These are phyloP conservation scores for Liparis tanakae DNA, from an alignment of 2,797 vertebrate genomes.

Conservation along the genomic window DNA sequence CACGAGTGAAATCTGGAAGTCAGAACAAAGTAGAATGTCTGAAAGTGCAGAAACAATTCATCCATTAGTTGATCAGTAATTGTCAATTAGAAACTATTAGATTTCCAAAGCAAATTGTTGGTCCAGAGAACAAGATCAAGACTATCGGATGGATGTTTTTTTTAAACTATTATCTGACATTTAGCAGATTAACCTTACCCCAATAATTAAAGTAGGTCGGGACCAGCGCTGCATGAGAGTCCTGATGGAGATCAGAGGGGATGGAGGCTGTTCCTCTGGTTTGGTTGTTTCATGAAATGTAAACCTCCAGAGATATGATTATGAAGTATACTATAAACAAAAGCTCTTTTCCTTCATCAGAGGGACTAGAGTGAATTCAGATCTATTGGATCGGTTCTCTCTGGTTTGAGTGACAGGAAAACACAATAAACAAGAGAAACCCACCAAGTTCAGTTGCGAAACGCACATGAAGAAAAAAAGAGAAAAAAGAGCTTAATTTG, in stretches of 20 bases:
- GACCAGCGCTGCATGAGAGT: too few species aligned
- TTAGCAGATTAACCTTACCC: not conserved
- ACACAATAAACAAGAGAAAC: conserved; percentile 9
- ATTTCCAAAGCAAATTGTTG: not conserved
- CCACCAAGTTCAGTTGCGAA: conserved; percentile 8
- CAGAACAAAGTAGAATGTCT: not conserved
- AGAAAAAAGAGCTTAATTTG: conserved; percentile 2
- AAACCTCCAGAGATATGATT: conserved; percentile 12
- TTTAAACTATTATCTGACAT: not conserved
- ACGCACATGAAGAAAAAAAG: conserved; percentile 15
- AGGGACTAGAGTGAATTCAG: conserved; percentile 6
- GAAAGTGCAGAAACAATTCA: not conserved
- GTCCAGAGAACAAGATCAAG: not conserved
- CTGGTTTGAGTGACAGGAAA: conserved; percentile 23
- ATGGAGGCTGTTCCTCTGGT: not conserved
- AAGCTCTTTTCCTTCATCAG: conserved; percentile 8
- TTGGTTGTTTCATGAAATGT: conserved; percentile 19
- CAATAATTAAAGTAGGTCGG: not conserved
- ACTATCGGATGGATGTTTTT: not conserved
- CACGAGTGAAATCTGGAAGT: not conserved
- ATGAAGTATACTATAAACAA: not conserved
- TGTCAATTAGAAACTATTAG: not conserved
- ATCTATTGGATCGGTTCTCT: not conserved
- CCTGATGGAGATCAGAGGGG: not conserved
- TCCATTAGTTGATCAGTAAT: too few species aligned